phyloP scores from a whole-genome alignment of 2,113 vertebrate species.

The Plecturocebus donacophilus region DNA sequence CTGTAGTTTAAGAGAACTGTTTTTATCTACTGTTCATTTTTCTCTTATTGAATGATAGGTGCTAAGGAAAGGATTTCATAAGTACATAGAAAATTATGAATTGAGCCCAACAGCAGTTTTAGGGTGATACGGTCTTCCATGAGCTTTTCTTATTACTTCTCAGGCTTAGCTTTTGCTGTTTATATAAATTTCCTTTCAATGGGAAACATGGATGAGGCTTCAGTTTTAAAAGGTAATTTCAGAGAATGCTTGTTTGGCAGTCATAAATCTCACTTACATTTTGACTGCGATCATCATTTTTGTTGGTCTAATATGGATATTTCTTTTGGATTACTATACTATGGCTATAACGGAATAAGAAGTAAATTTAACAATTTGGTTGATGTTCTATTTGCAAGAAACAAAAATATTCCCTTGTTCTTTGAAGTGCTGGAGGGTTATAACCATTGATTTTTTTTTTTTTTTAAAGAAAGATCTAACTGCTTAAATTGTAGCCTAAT shows the following conservation, averaged over 20 bases:
- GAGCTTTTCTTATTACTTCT: not conserved
- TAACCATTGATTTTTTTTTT: not conserved
- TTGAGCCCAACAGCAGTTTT: not conserved
- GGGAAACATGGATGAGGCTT: constrained; percentile 14
- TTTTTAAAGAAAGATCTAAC: not conserved
- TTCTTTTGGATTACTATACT: constrained; percentile 64
- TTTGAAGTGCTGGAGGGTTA: not conserved
- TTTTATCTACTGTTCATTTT: not conserved
- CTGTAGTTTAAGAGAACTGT: not conserved
- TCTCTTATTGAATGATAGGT: not conserved
- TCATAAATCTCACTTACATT: not conserved
- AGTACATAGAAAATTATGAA: not conserved
- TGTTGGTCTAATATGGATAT: not conserved
- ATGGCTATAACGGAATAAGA: constrained; percentile 18
- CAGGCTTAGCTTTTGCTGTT: constrained; percentile 39
- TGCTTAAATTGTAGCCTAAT: constrained; percentile 30
- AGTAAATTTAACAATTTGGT: constrained; percentile 47
- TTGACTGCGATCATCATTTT: constrained; percentile 16
- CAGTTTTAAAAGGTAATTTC: constrained; percentile 39
- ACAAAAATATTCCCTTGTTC: not conserved
- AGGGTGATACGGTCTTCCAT: not conserved
- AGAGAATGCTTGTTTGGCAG: not conserved
- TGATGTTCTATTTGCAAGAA: not conserved
- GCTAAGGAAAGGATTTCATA: constrained; percentile 23
- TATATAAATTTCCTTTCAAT: not conserved